Conservation (phyloP, 2,888 invertebrate species). For the Conus canariensis region DNA sequence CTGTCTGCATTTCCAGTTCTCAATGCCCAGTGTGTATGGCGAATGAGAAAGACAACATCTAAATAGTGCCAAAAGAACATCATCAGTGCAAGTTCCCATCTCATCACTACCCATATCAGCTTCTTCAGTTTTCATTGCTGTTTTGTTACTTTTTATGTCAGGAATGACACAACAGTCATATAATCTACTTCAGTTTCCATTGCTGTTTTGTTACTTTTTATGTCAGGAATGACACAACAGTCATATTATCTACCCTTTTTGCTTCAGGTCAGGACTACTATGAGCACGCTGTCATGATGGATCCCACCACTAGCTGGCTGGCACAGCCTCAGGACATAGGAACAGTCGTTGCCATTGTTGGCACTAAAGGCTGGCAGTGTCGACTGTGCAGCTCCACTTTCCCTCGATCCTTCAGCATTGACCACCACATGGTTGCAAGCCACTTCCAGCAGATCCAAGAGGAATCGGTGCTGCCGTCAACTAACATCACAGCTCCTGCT, state of each 20-base stretch:
- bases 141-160: too few species aligned
- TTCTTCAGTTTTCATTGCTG: too few species aligned
- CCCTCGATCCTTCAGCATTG: constrained; percentile 39
- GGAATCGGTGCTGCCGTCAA: background rate
- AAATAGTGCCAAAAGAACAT: too few species aligned
- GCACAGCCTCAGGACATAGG: constrained; percentile 26
- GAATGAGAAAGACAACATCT: too few species aligned
- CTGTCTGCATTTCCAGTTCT: background rate
- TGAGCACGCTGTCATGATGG: background rate
- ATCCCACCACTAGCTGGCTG: background rate
- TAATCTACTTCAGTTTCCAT: too few species aligned
- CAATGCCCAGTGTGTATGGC: too few species aligned
- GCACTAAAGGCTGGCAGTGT: constrained; percentile 38
- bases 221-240: too few species aligned
- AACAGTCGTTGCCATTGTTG: constrained; percentile 16
- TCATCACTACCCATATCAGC: too few species aligned
- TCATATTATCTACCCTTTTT: background rate
- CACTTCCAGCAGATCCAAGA: background rate
- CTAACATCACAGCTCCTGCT: background rate
- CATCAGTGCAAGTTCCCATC: too few species aligned
- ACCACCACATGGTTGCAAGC: constrained; percentile 38
- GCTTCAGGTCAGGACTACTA: background rate
- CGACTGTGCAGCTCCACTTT: constrained; percentile 31
- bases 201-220: too few species aligned
- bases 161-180: too few species aligned